Conservation (phyloP, 2,797 vertebrate species). For the Coreius guichenoti region DNA sequence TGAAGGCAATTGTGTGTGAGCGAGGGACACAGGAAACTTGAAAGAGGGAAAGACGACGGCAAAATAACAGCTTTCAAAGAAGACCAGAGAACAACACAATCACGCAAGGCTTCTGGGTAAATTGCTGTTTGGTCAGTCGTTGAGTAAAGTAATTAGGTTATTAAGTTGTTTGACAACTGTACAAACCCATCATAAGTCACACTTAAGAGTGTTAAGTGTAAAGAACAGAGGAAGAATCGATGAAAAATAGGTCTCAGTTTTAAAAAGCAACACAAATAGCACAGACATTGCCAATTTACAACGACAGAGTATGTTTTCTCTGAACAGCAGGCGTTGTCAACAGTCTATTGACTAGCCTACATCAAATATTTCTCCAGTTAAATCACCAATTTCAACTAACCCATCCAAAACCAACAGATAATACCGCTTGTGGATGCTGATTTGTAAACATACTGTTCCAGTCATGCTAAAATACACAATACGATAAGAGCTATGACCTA, state of each 20-base stretch:
- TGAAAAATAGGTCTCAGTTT: neutral
- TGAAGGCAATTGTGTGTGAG: constrained; percentile 53
- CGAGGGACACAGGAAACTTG: neutral
- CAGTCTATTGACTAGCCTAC: neutral
- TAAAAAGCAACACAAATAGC: constrained; percentile 7
- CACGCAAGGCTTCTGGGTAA: constrained; percentile 14
- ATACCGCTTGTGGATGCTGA: neutral
- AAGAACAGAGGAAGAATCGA: neutral
- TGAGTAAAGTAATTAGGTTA: constrained; percentile 50
- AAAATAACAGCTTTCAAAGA: constrained; percentile 46
- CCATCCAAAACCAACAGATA: constrained; percentile 1
- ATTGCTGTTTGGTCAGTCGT: constrained; percentile 49
- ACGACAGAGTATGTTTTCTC: neutral
- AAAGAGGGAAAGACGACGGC: constrained; percentile 12
- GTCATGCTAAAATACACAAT: neutral
- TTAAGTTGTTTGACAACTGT: constrained; percentile 53
- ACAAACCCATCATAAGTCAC: constrained; percentile 38
- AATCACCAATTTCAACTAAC: neutral
- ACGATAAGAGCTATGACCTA: neutral
- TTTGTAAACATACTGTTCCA: neutral
- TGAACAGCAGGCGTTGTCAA: neutral
- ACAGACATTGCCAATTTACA: neutral
- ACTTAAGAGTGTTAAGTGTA: constrained; percentile 17
- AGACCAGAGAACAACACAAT: constrained; percentile 41
- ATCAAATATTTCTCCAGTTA: constrained; percentile 13